These are phyloP conservation scores for Craniophora ligustri DNA, from an alignment of 2,888 invertebrate genomes.

Conservation along the genomic window DNA sequence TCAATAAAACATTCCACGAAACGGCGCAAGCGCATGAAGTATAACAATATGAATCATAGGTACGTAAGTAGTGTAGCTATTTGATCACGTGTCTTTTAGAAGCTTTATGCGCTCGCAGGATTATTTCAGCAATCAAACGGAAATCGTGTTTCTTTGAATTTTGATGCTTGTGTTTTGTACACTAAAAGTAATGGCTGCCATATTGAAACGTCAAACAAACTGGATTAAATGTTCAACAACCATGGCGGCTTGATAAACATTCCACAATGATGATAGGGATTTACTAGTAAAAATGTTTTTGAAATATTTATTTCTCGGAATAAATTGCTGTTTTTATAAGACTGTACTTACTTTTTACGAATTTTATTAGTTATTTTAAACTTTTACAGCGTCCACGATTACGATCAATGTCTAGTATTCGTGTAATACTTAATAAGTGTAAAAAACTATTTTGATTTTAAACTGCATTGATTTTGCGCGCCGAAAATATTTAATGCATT, in stretches of 20 bases:
- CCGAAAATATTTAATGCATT: too few species aligned
- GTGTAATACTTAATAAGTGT: too few species aligned
- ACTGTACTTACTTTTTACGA: too few species aligned
- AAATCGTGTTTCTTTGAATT: constrained; percentile 27
- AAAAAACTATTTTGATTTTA: too few species aligned
- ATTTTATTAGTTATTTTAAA: too few species aligned
- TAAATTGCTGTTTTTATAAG: too few species aligned
- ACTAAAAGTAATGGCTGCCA: background rate
- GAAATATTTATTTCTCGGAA: too few species aligned
- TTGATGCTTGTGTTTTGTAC: constrained; percentile 9
- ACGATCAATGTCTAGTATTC: too few species aligned
- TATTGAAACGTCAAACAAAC: background rate
- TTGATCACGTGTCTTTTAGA: constrained; percentile 9
- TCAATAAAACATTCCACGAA: background rate
- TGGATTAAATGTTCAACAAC: background rate
- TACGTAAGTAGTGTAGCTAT: background rate
- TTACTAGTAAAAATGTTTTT: background rate
- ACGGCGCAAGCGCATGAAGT: background rate
- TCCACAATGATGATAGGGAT: background rate
- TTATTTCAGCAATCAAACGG: constrained; percentile 7
- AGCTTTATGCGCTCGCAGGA: constrained; percentile 8
- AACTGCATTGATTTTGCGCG: too few species aligned
- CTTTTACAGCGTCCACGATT: too few species aligned
- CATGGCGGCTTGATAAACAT: background rate
- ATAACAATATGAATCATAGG: constrained; percentile 11